These are phyloP conservation scores for Mormyrus iriodes DNA, from an alignment of 2,113 vertebrate species.

Conservation along the genomic window DNA sequence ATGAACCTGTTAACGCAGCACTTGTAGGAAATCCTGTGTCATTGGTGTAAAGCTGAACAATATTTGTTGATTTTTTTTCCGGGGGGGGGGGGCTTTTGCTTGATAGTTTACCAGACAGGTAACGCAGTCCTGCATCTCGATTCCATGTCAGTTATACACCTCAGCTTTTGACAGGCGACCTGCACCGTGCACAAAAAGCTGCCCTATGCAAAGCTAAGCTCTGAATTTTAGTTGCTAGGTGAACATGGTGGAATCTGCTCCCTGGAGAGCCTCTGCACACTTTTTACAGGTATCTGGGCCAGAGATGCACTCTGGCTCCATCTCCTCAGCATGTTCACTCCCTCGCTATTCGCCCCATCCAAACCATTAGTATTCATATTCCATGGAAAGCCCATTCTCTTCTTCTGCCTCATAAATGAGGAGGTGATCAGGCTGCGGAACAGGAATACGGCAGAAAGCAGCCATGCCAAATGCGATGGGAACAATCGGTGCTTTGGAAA, in stretches of 20 bases:
- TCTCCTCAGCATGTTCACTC: background rate
- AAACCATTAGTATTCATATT: background rate
- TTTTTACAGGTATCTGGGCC: background rate
- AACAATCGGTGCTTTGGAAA: background rate
- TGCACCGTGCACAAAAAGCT: background rate
- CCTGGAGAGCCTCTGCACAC: background rate
- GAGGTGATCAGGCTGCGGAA: background rate
- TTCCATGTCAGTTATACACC: background rate
- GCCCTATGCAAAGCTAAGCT: background rate
- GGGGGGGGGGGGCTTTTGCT: too few relatives aligned
- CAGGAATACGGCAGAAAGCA: background rate
- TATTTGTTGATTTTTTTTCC: background rate
- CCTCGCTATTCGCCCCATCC: background rate
- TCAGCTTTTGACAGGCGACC: background rate
- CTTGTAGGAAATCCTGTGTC: background rate
- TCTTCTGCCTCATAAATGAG: background rate
- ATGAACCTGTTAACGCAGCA: conserved; percentile 25
- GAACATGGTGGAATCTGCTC: background rate
- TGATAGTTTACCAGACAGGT: background rate
- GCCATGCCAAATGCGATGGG: background rate
- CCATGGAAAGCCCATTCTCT: background rate
- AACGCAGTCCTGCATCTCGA: background rate
- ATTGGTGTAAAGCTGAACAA: background rate
- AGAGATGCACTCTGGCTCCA: background rate
- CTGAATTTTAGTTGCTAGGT: background rate